Percentiles rank a stretch among this genome's conserved stretches.
Conservation (phyloP, 2,888 invertebrate species). For the Dolichomitus sp. region DNA sequence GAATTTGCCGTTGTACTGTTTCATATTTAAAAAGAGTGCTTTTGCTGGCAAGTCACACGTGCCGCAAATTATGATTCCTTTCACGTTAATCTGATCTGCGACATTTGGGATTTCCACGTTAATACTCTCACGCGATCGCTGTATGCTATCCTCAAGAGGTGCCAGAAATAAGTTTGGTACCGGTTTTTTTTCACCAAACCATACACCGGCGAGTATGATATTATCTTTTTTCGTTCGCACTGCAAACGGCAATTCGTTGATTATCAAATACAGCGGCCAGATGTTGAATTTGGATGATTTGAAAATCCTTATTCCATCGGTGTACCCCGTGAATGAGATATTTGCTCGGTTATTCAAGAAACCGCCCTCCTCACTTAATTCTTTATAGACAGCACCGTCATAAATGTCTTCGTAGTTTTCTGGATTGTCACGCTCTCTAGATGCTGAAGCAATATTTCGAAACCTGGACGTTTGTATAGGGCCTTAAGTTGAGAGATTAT, state of each 20-base stretch:
- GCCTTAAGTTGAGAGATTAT: constrained; percentile 17
- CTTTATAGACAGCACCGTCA: constrained; percentile 41
- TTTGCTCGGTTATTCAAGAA: not conserved
- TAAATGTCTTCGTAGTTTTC: constrained; percentile 46
- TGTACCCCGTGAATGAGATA: constrained; percentile 14
- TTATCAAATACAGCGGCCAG: not conserved
- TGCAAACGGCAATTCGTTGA: constrained; percentile 13
- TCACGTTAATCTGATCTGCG: constrained; percentile 22
- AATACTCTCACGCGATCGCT: not conserved
- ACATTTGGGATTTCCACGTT: constrained; percentile 48
- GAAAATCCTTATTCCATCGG: not conserved
- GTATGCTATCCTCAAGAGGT: not conserved
- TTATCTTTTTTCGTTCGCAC: constrained; percentile 48
- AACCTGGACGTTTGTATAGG: constrained; percentile 43
- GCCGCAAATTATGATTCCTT: constrained; percentile 11
- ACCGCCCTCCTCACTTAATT: not conserved
- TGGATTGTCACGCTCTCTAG: constrained; percentile 1
- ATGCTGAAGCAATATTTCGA: constrained; percentile 24
- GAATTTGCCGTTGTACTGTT: constrained; percentile 12
- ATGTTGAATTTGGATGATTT: constrained; percentile 8
- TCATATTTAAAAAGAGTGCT: constrained; percentile 5
- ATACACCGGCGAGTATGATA: constrained; percentile 48
- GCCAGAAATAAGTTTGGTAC: not conserved
- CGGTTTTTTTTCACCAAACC: not conserved
- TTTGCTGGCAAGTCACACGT: constrained; percentile 27